Conservation (phyloP, 2,113 vertebrate species). For the Caloenas nicobarica region DNA sequence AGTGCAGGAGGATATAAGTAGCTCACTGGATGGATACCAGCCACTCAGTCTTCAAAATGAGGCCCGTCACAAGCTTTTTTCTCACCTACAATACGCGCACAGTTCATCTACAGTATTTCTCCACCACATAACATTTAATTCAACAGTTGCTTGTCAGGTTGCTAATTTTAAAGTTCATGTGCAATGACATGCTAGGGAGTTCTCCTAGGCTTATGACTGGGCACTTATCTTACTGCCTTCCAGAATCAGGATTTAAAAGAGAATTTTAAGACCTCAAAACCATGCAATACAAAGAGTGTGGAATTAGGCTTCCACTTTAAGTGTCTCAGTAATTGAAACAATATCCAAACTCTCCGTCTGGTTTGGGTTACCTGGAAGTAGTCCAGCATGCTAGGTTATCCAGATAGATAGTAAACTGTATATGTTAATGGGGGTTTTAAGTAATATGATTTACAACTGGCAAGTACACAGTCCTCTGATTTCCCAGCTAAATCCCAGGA, state of each 20-base stretch:
- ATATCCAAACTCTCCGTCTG: background rate
- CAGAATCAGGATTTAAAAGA: background rate
- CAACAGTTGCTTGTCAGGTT: background rate
- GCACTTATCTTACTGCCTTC: background rate
- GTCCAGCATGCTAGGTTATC: background rate
- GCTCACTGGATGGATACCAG: background rate
- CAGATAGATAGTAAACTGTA: background rate
- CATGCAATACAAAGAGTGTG: background rate
- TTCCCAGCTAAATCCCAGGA: conserved; percentile 39
- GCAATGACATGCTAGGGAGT: background rate
- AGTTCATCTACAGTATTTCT: background rate
- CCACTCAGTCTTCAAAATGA: background rate
- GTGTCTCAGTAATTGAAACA: background rate
- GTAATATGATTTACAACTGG: background rate
- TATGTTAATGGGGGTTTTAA: background rate
- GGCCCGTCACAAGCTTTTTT: background rate
- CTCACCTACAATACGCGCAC: background rate
- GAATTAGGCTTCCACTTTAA: background rate
- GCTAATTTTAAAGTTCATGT: background rate
- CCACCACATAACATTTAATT: background rate
- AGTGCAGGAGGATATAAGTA: background rate
- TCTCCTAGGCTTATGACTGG: background rate
- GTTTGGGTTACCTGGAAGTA: background rate
- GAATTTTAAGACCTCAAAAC: background rate
- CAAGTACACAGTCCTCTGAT: background rate